Conservation (phyloP, 2,797 vertebrate species). For the Setipinna tenuifilis region DNA sequence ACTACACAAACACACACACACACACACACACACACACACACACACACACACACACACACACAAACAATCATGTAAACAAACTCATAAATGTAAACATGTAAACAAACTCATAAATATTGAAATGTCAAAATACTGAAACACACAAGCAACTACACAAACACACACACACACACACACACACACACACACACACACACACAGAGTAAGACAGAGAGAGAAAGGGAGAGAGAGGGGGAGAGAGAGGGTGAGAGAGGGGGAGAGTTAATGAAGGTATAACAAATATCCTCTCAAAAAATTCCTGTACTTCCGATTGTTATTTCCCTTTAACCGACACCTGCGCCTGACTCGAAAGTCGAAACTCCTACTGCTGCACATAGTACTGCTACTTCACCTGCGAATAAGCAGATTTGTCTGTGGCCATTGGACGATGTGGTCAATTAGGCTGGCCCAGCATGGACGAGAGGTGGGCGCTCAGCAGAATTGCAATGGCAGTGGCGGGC, state of each 20-base stretch:
- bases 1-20: background rate
- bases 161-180: background rate
- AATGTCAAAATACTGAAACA: background rate
- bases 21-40: background rate
- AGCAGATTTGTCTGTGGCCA: conserved; percentile 41
- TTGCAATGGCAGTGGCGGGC: background rate
- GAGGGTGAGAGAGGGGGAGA: no score
- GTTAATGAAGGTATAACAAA: background rate
- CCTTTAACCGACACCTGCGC: background rate
- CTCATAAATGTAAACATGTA: background rate
- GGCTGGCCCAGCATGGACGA: background rate
- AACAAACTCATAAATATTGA: no score
- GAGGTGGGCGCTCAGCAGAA: background rate
- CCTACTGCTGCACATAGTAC: background rate
- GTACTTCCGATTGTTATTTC: background rate
- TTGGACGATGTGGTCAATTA: conserved; percentile 5
- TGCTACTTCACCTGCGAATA: background rate
- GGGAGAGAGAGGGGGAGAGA: no score
- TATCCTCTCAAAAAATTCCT: background rate
- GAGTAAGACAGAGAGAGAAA: background rate
- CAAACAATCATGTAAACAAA: background rate
- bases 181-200: background rate
- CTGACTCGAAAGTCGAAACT: no score
- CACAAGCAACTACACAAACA: background rate
- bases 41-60: background rate